A percentile compares a stretch with the other conserved stretches of the same genome.
These are phyloP conservation scores for Phania funesta DNA, from an alignment of 2,888 invertebrate species.

Conservation along the genomic window DNA sequence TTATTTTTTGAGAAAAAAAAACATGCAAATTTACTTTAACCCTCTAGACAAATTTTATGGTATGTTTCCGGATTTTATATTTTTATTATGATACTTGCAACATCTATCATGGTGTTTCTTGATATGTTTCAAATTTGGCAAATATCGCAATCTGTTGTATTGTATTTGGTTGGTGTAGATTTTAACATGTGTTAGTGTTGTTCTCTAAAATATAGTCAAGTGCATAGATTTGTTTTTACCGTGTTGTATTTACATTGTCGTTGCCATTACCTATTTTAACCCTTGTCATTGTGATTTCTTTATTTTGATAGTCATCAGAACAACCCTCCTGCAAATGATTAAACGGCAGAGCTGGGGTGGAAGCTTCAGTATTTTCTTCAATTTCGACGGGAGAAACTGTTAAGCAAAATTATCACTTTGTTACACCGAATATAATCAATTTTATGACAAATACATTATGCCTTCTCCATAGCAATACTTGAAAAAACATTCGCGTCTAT, in stretches of 20 bases:
- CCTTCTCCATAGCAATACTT: too few species aligned
- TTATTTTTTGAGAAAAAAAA: too few species aligned
- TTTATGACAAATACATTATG: too few species aligned
- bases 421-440: too few species aligned
- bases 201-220: not conserved
- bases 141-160: not conserved
- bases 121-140: not conserved
- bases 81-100: not conserved
- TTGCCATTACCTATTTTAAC: slow-evolving; percentile 39
- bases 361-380: too few species aligned
- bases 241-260: not conserved
- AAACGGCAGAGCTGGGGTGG: slow-evolving; percentile 3
- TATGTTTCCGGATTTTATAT: too few species aligned
- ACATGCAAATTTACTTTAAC: too few species aligned
- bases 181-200: slow-evolving; percentile 34
- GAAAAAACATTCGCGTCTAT: too few species aligned
- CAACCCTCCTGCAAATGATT: slow-evolving; percentile 30
- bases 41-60: too few species aligned
- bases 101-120: not conserved
- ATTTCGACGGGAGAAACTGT: too few species aligned
- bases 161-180: not conserved
- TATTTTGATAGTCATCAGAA: slow-evolving; percentile 13
- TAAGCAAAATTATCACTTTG: too few species aligned
- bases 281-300: not conserved
- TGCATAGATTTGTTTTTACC: not conserved